A percentile compares a stretch with the other conserved stretches of the same genome.
These are phyloP conservation scores for Carettochelys insculpta DNA, from an alignment of 2,113 vertebrate genomes.

Conservation along the genomic window DNA sequence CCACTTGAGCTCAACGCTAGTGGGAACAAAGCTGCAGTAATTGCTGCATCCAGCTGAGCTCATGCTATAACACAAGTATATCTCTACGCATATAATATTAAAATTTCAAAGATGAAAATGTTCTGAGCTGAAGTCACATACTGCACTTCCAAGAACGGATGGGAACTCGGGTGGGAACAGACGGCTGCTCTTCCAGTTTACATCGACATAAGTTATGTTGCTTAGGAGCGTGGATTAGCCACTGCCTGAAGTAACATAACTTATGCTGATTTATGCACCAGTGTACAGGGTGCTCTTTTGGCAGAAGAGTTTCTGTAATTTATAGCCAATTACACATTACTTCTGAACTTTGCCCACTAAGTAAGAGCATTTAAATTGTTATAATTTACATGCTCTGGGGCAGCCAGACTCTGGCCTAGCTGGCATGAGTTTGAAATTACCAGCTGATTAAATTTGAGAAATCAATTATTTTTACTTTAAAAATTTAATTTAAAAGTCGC, in stretches of 20 bases:
- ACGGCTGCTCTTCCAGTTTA: no score
- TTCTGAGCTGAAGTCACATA: background rate
- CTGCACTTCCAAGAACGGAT: background rate
- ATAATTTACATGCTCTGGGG: background rate
- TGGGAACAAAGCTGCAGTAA: background rate
- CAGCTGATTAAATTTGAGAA: constrained; percentile 24
- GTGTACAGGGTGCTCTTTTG: no score
- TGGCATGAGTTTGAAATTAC: constrained; percentile 24
- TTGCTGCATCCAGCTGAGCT: background rate
- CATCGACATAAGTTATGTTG: no score
- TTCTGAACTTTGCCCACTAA: constrained; percentile 6
- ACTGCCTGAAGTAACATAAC: no score
- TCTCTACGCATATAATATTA: background rate
- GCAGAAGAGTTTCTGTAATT: background rate
- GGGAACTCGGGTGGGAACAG: background rate
- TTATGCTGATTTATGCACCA: no score
- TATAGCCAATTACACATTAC: background rate
- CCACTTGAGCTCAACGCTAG: background rate
- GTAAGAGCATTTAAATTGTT: constrained; percentile 19
- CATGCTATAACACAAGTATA: background rate
- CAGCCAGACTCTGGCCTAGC: constrained; percentile 25
- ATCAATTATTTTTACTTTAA: constrained; percentile 49
- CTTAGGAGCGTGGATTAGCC: no score
- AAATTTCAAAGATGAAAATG: background rate
- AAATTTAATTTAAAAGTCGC: constrained; percentile 41